phyloP scores from a whole-genome alignment of 1,140 invertebrate genomes.

The Hycleus phaleratus region DNA sequence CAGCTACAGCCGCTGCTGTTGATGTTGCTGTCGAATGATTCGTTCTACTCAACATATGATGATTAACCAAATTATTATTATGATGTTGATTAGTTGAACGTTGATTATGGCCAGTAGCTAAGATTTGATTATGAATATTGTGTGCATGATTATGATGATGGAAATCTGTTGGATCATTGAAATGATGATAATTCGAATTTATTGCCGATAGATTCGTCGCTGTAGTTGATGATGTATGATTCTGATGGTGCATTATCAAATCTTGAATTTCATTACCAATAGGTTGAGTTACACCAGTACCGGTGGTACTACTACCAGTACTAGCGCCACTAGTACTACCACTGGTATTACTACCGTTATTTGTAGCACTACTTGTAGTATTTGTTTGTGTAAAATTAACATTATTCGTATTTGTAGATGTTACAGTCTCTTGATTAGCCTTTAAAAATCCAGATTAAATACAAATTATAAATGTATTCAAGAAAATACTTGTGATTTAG shows the following conservation, averaged over 20 bases:
- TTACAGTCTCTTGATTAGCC: conserved; percentile 15
- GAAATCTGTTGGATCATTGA: conserved; percentile 35
- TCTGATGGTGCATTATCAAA: conserved; percentile 40
- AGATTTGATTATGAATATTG: conserved; percentile 37
- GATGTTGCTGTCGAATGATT: conserved; percentile 38
- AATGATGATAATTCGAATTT: conserved; percentile 37
- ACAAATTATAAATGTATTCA: no score
- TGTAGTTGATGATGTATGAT: conserved; percentile 28
- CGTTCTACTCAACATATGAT: conserved; percentile 34
- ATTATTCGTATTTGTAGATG: conserved; percentile 7
- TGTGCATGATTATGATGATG: conserved; percentile 36
- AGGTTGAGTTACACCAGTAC: conserved; percentile 26
- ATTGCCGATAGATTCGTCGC: conserved; percentile 28
- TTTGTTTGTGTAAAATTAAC: conserved; percentile 19
- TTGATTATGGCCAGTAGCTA: conserved; percentile 33
- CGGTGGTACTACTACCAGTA: conserved; percentile 22
- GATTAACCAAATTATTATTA: conserved; percentile 30
- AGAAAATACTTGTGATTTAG: conserved; percentile 24
- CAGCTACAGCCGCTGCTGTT: conserved; percentile 39
- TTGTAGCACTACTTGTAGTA: conserved; percentile 22
- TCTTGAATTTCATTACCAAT: conserved; percentile 38
- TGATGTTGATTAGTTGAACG: conserved; percentile 28
- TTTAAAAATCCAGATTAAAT: background rate
- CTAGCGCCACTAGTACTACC: conserved; percentile 9
- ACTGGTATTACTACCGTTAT: conserved; percentile 13